Conservation (phyloP, 2,797 vertebrate genomes). For the Adelosebastes latens region DNA sequence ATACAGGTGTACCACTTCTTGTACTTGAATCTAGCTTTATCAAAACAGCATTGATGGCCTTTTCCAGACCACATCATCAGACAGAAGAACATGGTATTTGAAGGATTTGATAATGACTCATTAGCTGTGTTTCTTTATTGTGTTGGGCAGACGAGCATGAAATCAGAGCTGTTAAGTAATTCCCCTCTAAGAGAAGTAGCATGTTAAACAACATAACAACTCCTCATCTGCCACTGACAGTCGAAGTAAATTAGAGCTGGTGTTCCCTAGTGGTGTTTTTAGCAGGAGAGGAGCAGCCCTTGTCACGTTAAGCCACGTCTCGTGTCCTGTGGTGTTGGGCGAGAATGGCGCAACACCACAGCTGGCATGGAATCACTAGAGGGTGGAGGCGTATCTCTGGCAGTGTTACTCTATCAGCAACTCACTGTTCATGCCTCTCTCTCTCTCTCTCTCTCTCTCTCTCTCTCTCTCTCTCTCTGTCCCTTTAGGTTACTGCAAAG, state of each 20-base stretch:
- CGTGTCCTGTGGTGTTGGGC: conserved; percentile 53
- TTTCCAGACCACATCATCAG: neutral
- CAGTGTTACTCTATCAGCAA: conserved; percentile 59
- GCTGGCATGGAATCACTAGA: conserved; percentile 71
- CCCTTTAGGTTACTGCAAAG: conserved; percentile 81
- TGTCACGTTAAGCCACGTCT: conserved; percentile 73
- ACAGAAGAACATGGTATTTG: conserved; percentile 12
- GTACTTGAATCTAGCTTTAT: conserved; percentile 8
- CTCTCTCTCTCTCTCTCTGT: conserved; percentile 19
- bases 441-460: conserved; percentile 4
- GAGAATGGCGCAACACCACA: conserved; percentile 67
- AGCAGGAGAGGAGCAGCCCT: conserved; percentile 59
- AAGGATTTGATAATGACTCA: conserved; percentile 35
- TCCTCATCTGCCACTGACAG: conserved; percentile 55
- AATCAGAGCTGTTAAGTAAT: conserved; percentile 50
- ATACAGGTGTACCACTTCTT: conserved; percentile 2
- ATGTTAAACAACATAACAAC: conserved; percentile 53
- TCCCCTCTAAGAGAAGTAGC: conserved; percentile 42
- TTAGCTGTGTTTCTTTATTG: conserved; percentile 44
- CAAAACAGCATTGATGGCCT: conserved; percentile 1
- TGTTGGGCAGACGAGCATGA: conserved; percentile 35
- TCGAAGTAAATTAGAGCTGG: conserved; percentile 65
- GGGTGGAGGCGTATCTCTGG: conserved; percentile 59
- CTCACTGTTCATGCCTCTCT: conserved; percentile 53
- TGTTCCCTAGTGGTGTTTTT: conserved; percentile 65